A percentile compares a stretch with the other conserved stretches of the same genome.
phyloP scores from a whole-genome alignment of 2,888 invertebrate species.

The Acleris cristana region DNA sequence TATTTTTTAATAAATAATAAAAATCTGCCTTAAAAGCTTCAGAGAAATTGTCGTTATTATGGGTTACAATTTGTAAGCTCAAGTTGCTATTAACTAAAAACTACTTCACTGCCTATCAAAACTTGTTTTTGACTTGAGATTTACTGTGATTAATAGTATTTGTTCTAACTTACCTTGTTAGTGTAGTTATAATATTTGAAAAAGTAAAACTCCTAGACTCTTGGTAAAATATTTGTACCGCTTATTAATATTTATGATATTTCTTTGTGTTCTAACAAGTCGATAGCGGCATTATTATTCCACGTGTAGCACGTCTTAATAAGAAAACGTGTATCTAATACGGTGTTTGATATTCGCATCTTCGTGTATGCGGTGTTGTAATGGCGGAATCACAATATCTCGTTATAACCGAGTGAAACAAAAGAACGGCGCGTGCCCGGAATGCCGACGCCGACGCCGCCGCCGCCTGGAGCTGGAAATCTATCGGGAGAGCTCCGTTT shows the following conservation, averaged over 20 bases:
- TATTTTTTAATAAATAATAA: no score
- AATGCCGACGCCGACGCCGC: slow-evolving; percentile 48
- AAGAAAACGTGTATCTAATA: slow-evolving; percentile 80
- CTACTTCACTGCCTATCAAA: no score
- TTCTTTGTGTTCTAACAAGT: slow-evolving; percentile 43
- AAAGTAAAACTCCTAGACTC: background rate
- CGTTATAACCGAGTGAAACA: slow-evolving; percentile 79
- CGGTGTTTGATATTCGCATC: slow-evolving; percentile 79
- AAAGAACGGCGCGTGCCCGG: slow-evolving; percentile 75
- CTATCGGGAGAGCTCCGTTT: slow-evolving; percentile 40
- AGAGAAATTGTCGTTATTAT: no score
- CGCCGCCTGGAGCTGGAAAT: slow-evolving; percentile 41
- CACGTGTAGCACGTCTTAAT: slow-evolving; percentile 70
- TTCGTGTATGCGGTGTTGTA: slow-evolving; percentile 75
- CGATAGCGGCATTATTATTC: slow-evolving; percentile 71
- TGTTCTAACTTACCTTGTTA: background rate
- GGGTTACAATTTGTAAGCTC: no score
- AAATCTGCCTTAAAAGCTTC: no score
- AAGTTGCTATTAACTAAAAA: no score
- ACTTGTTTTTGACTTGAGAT: no score
- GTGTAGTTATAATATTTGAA: background rate
- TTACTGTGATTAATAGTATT: background rate
- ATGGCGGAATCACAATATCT: slow-evolving; percentile 82
- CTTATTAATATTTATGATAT: slow-evolving; percentile 24
- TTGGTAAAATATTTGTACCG: slow-evolving; percentile 1